Percentiles rank a stretch among this genome's conserved stretches.
These are phyloP conservation scores for Microcebus jonahi DNA, from an alignment of 2,113 vertebrate genomes.

Conservation along the genomic window DNA sequence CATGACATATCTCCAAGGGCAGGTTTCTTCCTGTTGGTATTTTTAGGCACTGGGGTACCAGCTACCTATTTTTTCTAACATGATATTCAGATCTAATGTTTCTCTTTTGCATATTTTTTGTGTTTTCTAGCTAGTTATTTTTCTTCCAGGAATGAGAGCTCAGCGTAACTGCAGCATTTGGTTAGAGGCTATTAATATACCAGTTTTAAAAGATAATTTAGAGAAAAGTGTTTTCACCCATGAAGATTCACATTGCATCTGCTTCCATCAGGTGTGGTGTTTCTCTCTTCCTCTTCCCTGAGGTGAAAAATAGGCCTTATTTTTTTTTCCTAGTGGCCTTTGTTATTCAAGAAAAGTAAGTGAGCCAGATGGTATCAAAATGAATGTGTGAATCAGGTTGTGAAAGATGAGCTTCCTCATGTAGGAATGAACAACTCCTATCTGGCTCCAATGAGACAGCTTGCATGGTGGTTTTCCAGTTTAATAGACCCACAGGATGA, in stretches of 20 bases:
- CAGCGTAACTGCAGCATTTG: background rate
- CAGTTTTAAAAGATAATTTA: background rate
- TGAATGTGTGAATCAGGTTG: background rate
- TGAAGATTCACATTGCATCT: background rate
- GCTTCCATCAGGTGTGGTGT: background rate
- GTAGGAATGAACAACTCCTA: background rate
- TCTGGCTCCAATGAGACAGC: background rate
- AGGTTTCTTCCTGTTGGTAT: background rate
- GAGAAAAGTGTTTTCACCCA: background rate
- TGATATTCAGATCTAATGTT: background rate
- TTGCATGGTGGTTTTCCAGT: background rate
- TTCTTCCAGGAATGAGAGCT: background rate
- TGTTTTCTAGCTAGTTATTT: background rate
- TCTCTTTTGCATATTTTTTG: background rate
- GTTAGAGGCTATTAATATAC: background rate
- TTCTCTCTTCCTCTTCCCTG: background rate
- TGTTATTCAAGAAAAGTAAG: background rate
- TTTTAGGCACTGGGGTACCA: background rate
- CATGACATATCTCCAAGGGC: fast-evolving
- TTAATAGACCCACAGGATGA: background rate
- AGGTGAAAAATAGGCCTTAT: background rate
- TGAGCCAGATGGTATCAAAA: background rate
- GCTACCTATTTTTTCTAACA: background rate
- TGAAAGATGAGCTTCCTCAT: background rate
- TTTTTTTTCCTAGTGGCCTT: background rate